A percentile compares a stretch with the other conserved stretches of the same genome.
These are phyloP conservation scores for Hyla sarda DNA, from an alignment of 2,113 vertebrate genomes.

Conservation along the genomic window DNA sequence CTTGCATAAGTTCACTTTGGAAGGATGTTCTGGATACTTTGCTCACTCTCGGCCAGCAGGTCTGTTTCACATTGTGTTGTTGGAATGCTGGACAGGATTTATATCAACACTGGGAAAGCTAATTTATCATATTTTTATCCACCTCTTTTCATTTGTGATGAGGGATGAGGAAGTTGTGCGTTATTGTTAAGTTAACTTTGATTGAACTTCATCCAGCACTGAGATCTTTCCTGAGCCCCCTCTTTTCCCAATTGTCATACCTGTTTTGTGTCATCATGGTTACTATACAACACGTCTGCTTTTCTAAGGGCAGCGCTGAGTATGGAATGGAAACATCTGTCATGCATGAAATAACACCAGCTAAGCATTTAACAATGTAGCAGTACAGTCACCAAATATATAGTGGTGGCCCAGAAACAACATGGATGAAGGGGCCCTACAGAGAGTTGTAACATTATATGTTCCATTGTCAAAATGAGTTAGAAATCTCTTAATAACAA, in stretches of 20 bases:
- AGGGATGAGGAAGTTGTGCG: constrained; percentile 56
- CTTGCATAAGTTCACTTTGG: constrained; percentile 15
- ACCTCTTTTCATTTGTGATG: constrained; percentile 59
- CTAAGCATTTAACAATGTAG: not conserved
- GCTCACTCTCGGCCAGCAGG: constrained; percentile 42
- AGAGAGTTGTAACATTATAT: not conserved
- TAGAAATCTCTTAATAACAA: not conserved
- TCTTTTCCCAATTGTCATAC: constrained; percentile 46
- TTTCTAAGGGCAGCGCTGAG: not conserved
- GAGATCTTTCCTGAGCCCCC: constrained; percentile 47
- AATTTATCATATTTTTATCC: constrained; percentile 59
- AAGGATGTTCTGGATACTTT: constrained; percentile 48
- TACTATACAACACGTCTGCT: constrained; percentile 29
- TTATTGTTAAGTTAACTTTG: constrained; percentile 58
- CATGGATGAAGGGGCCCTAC: not conserved
- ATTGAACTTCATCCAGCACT: constrained; percentile 56
- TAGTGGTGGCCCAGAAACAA: constrained; percentile 55
- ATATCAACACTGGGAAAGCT: constrained; percentile 55
- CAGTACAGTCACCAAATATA: not conserved
- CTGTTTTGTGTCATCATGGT: constrained; percentile 56
- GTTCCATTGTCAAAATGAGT: not conserved
- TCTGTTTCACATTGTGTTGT: constrained; percentile 58
- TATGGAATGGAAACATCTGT: constrained; percentile 45
- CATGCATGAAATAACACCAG: constrained; percentile 46
- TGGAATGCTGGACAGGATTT: constrained; percentile 54